These are phyloP conservation scores for Podarcis siculus DNA, from an alignment of 2,797 vertebrate genomes.

Conservation along the genomic window DNA sequence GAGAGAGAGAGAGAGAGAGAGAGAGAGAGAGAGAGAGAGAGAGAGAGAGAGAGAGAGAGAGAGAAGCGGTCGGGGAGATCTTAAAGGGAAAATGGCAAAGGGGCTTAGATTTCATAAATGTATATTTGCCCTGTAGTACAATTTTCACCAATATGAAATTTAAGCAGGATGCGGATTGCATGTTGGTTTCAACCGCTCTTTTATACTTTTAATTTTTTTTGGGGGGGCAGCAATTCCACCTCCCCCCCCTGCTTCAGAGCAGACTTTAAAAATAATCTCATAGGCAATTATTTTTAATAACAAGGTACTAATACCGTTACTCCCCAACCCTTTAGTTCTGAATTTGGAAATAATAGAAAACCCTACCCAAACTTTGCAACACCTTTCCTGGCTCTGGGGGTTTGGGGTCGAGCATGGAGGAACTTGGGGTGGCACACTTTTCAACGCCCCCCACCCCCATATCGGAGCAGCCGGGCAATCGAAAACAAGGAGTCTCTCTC, in stretches of 20 bases:
- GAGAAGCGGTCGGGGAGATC: background rate
- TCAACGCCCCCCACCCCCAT: too few relatives aligned
- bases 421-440: background rate
- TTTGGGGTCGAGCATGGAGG: background rate
- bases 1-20: too few relatives aligned
- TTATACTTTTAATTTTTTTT: background rate
- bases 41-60: too few relatives aligned
- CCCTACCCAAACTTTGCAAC: background rate
- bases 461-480: background rate
- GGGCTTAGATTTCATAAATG: too few relatives aligned
- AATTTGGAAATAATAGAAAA: background rate
- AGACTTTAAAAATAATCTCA: background rate
- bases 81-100: background rate
- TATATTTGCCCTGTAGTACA: too few relatives aligned
- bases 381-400: background rate
- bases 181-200: too few relatives aligned
- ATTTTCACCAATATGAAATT: too few relatives aligned
- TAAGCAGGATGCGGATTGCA: too few relatives aligned
- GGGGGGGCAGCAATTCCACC: background rate
- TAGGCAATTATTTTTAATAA: background rate
- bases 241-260: background rate
- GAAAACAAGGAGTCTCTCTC: background rate
- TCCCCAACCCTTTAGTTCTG: too few relatives aligned
- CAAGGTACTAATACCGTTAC: background rate
- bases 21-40: too few relatives aligned